Percentiles rank a stretch among this genome's conserved stretches.
Conservation (phyloP, 1,140 invertebrate genomes). For the Neodiprion pinetum region DNA sequence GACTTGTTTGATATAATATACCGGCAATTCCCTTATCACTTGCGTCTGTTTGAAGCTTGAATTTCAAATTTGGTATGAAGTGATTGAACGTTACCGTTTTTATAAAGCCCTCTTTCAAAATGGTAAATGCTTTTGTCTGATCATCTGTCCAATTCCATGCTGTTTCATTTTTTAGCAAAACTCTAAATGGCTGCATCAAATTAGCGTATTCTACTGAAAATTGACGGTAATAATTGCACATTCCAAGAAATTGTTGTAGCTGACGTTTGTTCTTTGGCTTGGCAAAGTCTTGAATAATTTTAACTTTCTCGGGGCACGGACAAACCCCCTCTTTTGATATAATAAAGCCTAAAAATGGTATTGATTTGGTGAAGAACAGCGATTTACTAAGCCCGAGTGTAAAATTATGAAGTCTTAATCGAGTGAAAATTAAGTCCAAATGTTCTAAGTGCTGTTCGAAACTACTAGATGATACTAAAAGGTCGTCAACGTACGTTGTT, state of each 20-base stretch:
- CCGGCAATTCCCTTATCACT: slow-evolving; percentile 4
- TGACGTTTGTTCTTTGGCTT: slow-evolving; percentile 9
- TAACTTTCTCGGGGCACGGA: slow-evolving; percentile 8
- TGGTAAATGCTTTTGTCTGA: slow-evolving; percentile 20
- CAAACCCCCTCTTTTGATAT: slow-evolving; percentile 20
- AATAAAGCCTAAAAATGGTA: slow-evolving; percentile 22
- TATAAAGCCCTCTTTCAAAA: slow-evolving; percentile 23
- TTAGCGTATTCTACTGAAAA: background rate
- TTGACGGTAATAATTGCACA: slow-evolving; percentile 7
- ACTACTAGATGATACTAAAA: slow-evolving; percentile 27
- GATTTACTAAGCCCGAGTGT: slow-evolving; percentile 22
- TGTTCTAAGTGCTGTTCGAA: slow-evolving; percentile 18
- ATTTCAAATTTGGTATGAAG: slow-evolving; percentile 16
- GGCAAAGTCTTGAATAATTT: slow-evolving; percentile 26
- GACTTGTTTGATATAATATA: background rate
- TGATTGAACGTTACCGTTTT: slow-evolving; percentile 22
- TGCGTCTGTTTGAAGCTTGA: slow-evolving; percentile 27
- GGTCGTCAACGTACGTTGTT: slow-evolving; percentile 33
- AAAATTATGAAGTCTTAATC: slow-evolving; percentile 22
- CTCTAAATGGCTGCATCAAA: background rate
- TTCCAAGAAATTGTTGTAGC: background rate
- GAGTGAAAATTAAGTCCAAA: slow-evolving; percentile 15
- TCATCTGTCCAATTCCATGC: slow-evolving; percentile 14
- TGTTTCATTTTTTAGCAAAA: background rate
- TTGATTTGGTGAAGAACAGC: slow-evolving; percentile 14